These are phyloP conservation scores for Oligia fasciuncula DNA, from an alignment of 2,888 invertebrate genomes.

Conservation along the genomic window DNA sequence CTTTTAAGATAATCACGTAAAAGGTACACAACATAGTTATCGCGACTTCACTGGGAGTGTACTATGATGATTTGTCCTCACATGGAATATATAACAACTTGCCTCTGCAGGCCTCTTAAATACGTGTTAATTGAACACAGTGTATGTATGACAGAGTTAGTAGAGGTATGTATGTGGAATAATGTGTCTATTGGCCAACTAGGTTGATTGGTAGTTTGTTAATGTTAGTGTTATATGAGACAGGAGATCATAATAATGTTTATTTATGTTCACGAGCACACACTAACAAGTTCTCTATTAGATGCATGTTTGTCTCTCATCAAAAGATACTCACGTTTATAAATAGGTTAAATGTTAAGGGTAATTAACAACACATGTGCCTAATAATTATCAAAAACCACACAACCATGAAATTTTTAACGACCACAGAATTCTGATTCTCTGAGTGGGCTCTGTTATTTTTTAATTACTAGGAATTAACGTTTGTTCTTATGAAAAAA, in stretches of 20 bases:
- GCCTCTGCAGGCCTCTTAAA: slow-evolving; percentile 63
- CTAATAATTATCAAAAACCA: slow-evolving; percentile 5
- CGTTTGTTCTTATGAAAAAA: neutral
- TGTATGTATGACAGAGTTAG: slow-evolving; percentile 57
- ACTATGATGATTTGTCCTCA: slow-evolving; percentile 63
- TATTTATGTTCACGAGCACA: slow-evolving; percentile 65
- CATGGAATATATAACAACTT: slow-evolving; percentile 46
- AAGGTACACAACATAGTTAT: slow-evolving; percentile 58
- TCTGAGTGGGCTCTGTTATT: neutral
- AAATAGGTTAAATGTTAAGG: slow-evolving; percentile 7
- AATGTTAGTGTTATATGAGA: slow-evolving; percentile 50
- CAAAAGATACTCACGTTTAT: slow-evolving; percentile 17
- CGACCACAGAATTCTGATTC: neutral
- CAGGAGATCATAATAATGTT: slow-evolving; percentile 58
- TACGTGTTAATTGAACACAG: slow-evolving; percentile 73
- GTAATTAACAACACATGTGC: slow-evolving; percentile 1
- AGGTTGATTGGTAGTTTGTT: slow-evolving; percentile 69
- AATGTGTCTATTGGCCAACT: slow-evolving; percentile 65
- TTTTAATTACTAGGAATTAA: neutral
- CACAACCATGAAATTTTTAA: neutral
- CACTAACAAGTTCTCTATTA: slow-evolving; percentile 31
- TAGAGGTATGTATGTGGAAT: slow-evolving; percentile 51
- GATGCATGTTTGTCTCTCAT: slow-evolving; percentile 29
- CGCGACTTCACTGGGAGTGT: slow-evolving; percentile 51
- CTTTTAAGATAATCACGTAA: slow-evolving; percentile 63